Base-by-base conservation (phyloP, 2,888 invertebrate genomes). In the Sinopyrophorus schimmeli region DNA sequence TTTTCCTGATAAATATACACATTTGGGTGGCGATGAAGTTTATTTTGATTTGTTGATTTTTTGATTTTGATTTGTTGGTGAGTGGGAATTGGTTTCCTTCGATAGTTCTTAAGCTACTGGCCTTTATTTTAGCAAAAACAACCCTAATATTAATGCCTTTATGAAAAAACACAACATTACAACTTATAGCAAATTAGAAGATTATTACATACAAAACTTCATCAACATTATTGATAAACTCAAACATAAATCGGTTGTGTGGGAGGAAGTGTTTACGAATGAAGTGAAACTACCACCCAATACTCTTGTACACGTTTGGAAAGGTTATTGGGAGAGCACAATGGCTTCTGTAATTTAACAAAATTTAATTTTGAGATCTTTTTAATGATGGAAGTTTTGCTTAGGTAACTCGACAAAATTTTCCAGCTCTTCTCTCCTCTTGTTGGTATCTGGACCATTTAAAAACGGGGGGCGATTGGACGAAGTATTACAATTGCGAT, bases 261-360 rank as follows among this genome's bases (percentile, higher is more conserved):
- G 90, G 90, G 88, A 95, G 77, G 95, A 96, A 76, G 91, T 93
- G 1, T 87, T 87, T 61, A 84, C 86, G 58, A 88, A 92, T 69
- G 81, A 81, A 1, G 86, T 83, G 0, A 61, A 70, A 1, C 65
- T 88, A 17, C 74, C 80, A 0, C 65, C 70, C 0, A 80, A 81
- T 12, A 86, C 91, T 0, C 77, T 92, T 0, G 83, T 94, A 2
- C 91, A 94, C 66, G 83, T 94, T 1, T 95, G 95, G 95, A 87
- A 78, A 5, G 15, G 9, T 24, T 26, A 9, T 6, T 52, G 52
- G 52, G 5, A 43, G n/a, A 3, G 3, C 5, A 39, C 43, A 9
- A 24, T 47, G 15, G 9, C 23, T 20, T 2, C 4, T 5, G 51
- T 51, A 31, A 12, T 21, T 7, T 20, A 20, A 7, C n/a, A 15